Conservation (phyloP, 2,113 vertebrate species). For the Nanorana parkeri region DNA sequence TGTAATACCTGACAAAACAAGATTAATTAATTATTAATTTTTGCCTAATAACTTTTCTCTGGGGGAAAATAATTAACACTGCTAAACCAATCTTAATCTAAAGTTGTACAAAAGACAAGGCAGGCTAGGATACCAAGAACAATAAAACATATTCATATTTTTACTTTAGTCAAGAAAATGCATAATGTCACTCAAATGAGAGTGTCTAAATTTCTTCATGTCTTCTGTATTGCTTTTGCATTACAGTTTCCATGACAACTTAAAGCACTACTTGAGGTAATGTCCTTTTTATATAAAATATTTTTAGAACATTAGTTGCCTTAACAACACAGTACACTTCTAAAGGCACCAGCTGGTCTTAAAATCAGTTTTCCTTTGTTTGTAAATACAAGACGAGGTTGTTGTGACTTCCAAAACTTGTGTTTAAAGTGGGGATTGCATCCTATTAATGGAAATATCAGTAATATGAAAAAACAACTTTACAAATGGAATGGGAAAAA, state of each 20-base stretch:
- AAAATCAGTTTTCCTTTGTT: conserved; percentile 47
- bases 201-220: conserved; percentile 46
- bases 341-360: conserved; percentile 48
- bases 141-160: conserved; percentile 30
- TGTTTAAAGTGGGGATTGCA: conserved; percentile 19
- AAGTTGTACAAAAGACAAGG: conserved; percentile 23
- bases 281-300: conserved; percentile 58
- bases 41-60: conserved; percentile 48
- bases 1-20: conserved; percentile 54
- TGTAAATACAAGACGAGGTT: conserved; percentile 44
- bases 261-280: conserved; percentile 54
- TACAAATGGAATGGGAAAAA: no score
- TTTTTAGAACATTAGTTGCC: conserved; percentile 59
- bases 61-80: conserved; percentile 34
- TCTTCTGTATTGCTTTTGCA: conserved; percentile 48
- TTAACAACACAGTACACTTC: conserved; percentile 54
- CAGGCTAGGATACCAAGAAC: conserved; percentile 9
- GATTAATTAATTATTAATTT: conserved; percentile 55
- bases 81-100: conserved; percentile 36
- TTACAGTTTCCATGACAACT: conserved; percentile 57
- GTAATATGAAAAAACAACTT: no score
- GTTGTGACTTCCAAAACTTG: conserved; percentile 32
- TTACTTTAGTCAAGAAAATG: background rate
- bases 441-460: background rate
- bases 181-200: conserved; percentile 27